Conservation (phyloP, 2,797 vertebrate genomes). For the Lophotriccus pileatus region DNA sequence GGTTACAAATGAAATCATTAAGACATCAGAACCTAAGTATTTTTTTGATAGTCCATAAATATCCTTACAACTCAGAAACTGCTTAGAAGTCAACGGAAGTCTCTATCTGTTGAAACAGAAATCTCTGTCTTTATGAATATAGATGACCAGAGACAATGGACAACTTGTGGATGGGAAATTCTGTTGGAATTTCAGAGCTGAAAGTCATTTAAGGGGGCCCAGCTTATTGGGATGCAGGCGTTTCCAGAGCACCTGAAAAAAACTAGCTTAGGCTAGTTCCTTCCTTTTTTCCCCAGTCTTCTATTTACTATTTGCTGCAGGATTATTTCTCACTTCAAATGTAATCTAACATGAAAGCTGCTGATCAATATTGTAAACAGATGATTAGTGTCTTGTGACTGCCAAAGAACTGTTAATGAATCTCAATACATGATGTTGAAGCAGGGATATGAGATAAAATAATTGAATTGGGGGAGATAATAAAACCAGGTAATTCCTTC, state of each 20-base stretch:
- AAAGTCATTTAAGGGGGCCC: neutral
- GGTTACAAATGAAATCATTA: neutral
- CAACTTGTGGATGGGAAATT: neutral
- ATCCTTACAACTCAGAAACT: neutral
- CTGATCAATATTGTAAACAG: conserved; percentile 53
- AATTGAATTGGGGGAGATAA: neutral
- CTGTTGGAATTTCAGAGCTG: neutral
- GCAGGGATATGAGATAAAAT: neutral
- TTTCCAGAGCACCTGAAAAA: neutral
- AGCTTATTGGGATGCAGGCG: neutral
- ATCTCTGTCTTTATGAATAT: neutral
- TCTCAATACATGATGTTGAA: neutral
- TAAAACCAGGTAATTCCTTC: neutral
- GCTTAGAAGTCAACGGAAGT: neutral
- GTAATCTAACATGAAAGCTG: conserved; percentile 32
- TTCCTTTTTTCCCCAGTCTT: neutral
- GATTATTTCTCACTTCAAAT: conserved; percentile 28
- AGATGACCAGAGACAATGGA: neutral
- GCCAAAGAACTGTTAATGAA: conserved; percentile 35
- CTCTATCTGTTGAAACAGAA: neutral
- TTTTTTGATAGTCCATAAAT: neutral
- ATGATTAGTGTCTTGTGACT: conserved; percentile 38
- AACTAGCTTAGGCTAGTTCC: neutral
- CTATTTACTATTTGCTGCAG: neutral
- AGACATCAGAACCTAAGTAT: neutral